Evolutionary conservation across 2,888 invertebrate species (phyloP), one percentile per base, ranked within the genome.

Genomic region (Psylliodes chrysocephalus): DNA sequence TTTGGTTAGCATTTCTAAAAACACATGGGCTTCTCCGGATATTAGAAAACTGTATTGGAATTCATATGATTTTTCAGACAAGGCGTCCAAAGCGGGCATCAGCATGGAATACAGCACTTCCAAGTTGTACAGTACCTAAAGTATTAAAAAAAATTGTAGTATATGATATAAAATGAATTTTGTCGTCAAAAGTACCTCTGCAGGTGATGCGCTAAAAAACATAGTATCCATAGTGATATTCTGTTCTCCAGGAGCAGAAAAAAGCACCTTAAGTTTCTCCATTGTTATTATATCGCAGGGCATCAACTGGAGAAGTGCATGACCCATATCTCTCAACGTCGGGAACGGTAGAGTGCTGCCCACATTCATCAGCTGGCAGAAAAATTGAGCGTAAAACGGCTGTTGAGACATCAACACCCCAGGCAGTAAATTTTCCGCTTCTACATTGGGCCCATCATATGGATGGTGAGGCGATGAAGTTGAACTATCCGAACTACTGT

Each of bases 401-500:
- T 92, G 90, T 83, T 91, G 89, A 0, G 96, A 90, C 86, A 97
- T 94, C 52, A 94, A 84, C 74, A 96, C 95, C 62, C 97, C 96
- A 8, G 97, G 97, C 71, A 98, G 83, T 70, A 91, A 90, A 78
- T 90, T 91, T 84, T 98, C 98, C 0, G 93, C 93, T 77, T 95
- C 94, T 14, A 89, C 82, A 75, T 91, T 91, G 46, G 91, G 89
- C 66, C 91, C 89, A 79, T 93, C 92, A 73, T 92, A 93, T 0
- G 92, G 90, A 78, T 93, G 88, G 69, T 94, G 95, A 1, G 96
- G 96, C 0, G 96, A 96, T 1, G 95, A 94, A 1, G 95, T 93
- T 60, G 96, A 96, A 72, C 96, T 96, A 81, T 97, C 97, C 61
- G 95, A 95, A 77, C 95, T 95, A 60, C 95, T 95, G 79, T 97